These are phyloP conservation scores for Dascillus cervinus DNA, from an alignment of 2,888 invertebrate species.

Conservation along the genomic window DNA sequence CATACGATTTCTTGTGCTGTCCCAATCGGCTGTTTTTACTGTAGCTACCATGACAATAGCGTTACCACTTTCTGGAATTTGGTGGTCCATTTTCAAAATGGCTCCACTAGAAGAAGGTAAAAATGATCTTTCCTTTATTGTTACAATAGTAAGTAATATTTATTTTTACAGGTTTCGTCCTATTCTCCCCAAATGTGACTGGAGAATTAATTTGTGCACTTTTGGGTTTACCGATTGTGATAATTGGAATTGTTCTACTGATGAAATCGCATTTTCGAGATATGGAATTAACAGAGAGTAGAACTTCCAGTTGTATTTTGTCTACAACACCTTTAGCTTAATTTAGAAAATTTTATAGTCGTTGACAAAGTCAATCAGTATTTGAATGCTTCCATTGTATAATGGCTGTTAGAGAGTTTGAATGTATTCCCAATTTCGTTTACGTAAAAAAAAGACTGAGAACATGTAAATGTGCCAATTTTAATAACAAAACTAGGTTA, in stretches of 20 bases:
- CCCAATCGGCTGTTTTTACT: conserved; percentile 51
- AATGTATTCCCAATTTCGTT: too few species aligned
- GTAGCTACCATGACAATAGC: conserved; percentile 47
- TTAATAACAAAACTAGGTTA: too few species aligned
- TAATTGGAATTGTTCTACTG: conserved; percentile 47
- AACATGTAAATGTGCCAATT: too few species aligned
- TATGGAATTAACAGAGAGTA: neutral
- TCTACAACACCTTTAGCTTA: too few species aligned
- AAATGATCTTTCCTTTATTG: too few species aligned
- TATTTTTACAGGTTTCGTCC: conserved; percentile 37
- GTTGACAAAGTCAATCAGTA: too few species aligned
- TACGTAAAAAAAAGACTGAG: too few species aligned
- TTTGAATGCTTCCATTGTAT: too few species aligned
- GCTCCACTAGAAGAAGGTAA: conserved; percentile 39
- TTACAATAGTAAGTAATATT: too few species aligned
- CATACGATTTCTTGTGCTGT: conserved; percentile 46
- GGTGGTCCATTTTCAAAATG: conserved; percentile 51
- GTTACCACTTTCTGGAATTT: conserved; percentile 48
- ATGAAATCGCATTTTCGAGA: conserved; percentile 43
- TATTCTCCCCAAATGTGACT: conserved; percentile 51
- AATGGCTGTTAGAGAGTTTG: too few species aligned
- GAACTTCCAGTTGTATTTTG: too few species aligned
- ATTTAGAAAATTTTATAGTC: too few species aligned
- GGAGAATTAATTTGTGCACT: conserved; percentile 55
- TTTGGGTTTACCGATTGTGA: conserved; percentile 50